Conservation (phyloP, 2,797 vertebrate genomes). For the Myotis daubentonii region DNA sequence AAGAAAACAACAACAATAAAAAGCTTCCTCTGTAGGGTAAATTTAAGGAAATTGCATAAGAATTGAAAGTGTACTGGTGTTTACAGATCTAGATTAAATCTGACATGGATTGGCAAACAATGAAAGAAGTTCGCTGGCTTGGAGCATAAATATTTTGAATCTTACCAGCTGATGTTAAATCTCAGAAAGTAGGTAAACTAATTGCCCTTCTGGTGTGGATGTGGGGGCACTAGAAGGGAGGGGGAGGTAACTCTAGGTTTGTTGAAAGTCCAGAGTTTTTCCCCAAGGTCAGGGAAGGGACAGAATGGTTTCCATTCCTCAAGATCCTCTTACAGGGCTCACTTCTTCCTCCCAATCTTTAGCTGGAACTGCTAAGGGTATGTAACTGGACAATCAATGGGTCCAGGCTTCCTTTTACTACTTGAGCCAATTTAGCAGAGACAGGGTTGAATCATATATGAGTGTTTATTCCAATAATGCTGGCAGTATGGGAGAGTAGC, state of each 20-base stretch:
- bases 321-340: neutral
- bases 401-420: too few relatives aligned
- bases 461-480: too few relatives aligned
- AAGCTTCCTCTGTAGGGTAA: conserved; percentile 76
- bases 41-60: conserved; percentile 82
- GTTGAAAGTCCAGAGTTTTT: conserved; percentile 32
- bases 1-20: conserved; percentile 54
- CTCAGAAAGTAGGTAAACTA: conserved; percentile 66
- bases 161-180: conserved; percentile 58
- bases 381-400: too few relatives aligned
- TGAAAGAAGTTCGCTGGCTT: conserved; percentile 79
- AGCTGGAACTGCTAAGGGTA: neutral
- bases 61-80: conserved; percentile 79
- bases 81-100: conserved; percentile 85
- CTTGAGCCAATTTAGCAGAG: too few relatives aligned
- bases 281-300: neutral
- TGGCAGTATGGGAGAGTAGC: too few relatives aligned
- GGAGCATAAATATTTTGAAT: conserved; percentile 83
- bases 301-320: neutral
- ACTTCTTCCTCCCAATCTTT: neutral
- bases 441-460: too few relatives aligned
- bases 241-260: neutral
- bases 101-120: conserved; percentile 81
- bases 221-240: neutral
- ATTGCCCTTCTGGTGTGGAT: conserved; percentile 21